Conservation (phyloP, 2,113 vertebrate genomes). For the Pyxicephalus adspersus region DNA sequence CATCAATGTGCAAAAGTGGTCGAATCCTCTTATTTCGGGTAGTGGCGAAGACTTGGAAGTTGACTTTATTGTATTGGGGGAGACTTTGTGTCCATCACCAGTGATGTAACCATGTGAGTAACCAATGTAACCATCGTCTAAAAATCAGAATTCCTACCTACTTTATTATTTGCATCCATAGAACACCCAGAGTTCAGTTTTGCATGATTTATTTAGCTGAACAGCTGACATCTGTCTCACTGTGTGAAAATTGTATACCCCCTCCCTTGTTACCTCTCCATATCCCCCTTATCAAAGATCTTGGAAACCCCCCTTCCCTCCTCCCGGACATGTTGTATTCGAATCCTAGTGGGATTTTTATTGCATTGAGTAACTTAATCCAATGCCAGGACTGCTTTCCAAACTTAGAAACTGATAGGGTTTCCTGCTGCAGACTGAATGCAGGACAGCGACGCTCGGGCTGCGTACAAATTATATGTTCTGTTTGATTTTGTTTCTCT, state of each 20-base stretch:
- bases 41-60: too few relatives aligned
- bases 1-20: too few relatives aligned
- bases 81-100: too few relatives aligned
- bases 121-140: too few relatives aligned
- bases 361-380: constrained; percentile 26
- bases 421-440: not conserved
- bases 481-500: not conserved
- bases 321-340: not conserved
- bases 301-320: constrained; percentile 18
- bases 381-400: constrained; percentile 10
- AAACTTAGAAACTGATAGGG: constrained; percentile 5
- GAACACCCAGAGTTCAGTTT: too few relatives aligned
- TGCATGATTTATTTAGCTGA: not conserved
- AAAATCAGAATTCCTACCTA: too few relatives aligned
- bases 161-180: too few relatives aligned
- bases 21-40: too few relatives aligned
- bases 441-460: not conserved
- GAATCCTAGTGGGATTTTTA: constrained; percentile 20
- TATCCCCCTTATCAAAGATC: constrained; percentile 10
- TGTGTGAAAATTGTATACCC: not conserved
- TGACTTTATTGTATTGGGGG: too few relatives aligned
- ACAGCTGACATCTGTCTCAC: not conserved
- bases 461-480: not conserved
- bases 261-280: not conserved
- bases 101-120: too few relatives aligned